These are phyloP conservation scores for Eupithecia dodoneata DNA, from an alignment of 2,888 invertebrate species.

Conservation along the genomic window DNA sequence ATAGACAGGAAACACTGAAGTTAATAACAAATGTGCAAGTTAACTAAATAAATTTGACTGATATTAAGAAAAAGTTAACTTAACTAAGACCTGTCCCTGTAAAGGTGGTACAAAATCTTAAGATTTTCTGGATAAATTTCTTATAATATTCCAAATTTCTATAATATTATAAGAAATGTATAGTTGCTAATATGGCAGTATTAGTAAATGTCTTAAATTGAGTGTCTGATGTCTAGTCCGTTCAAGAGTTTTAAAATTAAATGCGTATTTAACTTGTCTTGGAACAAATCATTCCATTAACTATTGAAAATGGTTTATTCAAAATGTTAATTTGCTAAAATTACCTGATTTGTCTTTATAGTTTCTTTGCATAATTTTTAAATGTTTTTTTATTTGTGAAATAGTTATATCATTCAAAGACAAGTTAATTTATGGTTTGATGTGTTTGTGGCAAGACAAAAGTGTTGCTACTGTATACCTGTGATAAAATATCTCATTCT, in stretches of 20 bases:
- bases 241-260: slow-evolving; percentile 12
- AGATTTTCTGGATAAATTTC: neutral
- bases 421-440: slow-evolving; percentile 25
- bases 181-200: neutral
- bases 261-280: slow-evolving; percentile 27
- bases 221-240: slow-evolving; percentile 24
- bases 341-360: neutral
- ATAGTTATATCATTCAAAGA: slow-evolving; percentile 20
- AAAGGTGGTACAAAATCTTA: neutral
- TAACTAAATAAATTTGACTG: neutral
- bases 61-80: neutral
- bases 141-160: no score
- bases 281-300: slow-evolving; percentile 19
- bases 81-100: neutral
- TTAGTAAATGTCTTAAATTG: slow-evolving; percentile 10
- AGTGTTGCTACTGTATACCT: slow-evolving; percentile 15
- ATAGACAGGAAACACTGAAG: slow-evolving; percentile 21
- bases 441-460: slow-evolving; percentile 26
- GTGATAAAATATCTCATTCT: slow-evolving; percentile 30
- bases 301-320: neutral
- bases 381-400: neutral
- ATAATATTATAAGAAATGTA: neutral
- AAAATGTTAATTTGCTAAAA: neutral
- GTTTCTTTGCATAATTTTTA: neutral
- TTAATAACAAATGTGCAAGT: slow-evolving; percentile 2